Base-by-base conservation (phyloP, 1,140 invertebrate species). In the Nasonia vitripennis region DNA sequence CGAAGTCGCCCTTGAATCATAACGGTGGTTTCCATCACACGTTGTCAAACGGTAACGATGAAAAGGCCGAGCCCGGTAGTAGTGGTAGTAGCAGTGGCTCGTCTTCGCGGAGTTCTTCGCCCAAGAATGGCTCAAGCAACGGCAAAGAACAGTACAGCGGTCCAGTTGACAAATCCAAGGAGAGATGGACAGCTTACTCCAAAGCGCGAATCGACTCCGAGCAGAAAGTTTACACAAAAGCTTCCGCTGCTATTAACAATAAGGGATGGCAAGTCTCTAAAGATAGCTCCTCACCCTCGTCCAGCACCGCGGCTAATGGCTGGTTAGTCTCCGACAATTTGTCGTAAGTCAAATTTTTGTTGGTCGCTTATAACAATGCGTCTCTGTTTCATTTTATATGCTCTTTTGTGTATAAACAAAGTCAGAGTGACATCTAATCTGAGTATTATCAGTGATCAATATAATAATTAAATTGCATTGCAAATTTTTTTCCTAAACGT, bases 261-360 rank as follows among this genome's bases (percentile, higher is more conserved):
- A 92, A 92, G 70, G 89, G 88, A 14, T 92, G 91, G 92, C 87
- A 90, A 67, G 88, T 90, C 78, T 91, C 90, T 1, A 90, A 91
- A n/a, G 90, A 92, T 20, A 86, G 84, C 51, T 86, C 90, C 48
- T 88, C 91, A 27, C 88, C 90, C 0, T 88, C 88, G 12, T 89
- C 88, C 5, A 87, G 87, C 23, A 45, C 88, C 7, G 87, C 89
- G 11, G 86, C 89, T 0, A 93, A 92, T 87, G 92, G 91, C 68
- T 93, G 93, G 93, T 92, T 88, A 7, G 90, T 92, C 48, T 90
- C 90, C 34, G 92, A 93, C 55, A 91, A 88, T 77, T 90, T 89
- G 73, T 70, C 87, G 92, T 93, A 88, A 88, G 89, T 89, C 51
- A 78, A 62, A 14, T 82, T 82, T 71, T 68, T 82, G 74, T 83